phyloP scores from a whole-genome alignment of 2,113 vertebrate genomes.

The Bothrops jararaca region DNA sequence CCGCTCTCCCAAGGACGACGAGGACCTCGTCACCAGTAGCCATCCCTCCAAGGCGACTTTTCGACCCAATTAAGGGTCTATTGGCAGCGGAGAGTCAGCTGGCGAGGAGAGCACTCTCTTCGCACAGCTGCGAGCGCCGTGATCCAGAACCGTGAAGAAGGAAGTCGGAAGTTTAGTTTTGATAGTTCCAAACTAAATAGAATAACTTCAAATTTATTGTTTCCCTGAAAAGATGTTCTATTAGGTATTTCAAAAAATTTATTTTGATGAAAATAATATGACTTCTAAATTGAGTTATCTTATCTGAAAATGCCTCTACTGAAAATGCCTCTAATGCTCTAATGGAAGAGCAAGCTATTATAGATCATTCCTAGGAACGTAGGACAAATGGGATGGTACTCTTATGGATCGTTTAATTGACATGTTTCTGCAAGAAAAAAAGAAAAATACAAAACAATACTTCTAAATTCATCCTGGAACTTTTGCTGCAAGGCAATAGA shows the following conservation, averaged over 20 bases:
- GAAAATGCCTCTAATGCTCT: background rate
- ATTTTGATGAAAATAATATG: background rate
- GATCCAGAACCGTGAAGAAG: too few relatives aligned
- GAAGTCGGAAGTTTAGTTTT: background rate
- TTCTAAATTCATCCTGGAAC: slow-evolving; percentile 29
- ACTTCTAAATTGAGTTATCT: background rate
- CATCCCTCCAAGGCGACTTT: too few relatives aligned
- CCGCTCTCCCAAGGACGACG: too few relatives aligned
- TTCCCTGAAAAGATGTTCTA: background rate
- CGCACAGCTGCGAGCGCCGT: too few relatives aligned
- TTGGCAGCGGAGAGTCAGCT: too few relatives aligned
- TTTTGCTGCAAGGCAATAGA: slow-evolving; percentile 38
- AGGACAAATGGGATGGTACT: background rate
- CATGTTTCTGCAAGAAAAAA: background rate
- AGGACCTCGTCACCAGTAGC: too few relatives aligned
- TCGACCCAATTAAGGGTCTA: too few relatives aligned
- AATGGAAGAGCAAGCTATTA: background rate
- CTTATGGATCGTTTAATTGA: background rate
- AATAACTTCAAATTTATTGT: background rate
- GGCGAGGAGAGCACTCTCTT: too few relatives aligned
- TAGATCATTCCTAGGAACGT: background rate
- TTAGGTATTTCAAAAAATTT: background rate
- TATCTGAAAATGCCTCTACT: slow-evolving; percentile 4
- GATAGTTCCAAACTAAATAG: background rate
- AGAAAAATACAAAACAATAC: background rate